Base-by-base conservation (phyloP, 2,888 invertebrate genomes). In the Lithodes maja region DNA sequence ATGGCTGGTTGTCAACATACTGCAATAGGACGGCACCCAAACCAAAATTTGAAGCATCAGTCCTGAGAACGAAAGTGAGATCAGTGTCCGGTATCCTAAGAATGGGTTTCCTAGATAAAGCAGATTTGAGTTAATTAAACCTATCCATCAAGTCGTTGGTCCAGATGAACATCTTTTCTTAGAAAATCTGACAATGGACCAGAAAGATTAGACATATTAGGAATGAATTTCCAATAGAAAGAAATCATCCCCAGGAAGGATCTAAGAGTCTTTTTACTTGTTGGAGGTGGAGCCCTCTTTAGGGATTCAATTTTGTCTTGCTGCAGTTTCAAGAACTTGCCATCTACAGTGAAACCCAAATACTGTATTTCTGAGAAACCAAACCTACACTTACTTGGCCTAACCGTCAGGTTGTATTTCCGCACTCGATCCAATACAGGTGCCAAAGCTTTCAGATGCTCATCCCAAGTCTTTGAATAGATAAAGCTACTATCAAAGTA, bases 401-500 rank as follows among this genome's bases (percentile, higher is more conserved):
- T 54, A 12, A 52, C 74, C 9, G 82, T 82, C n/a, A 86, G 53
- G 2, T 52, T 54, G 52, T 83, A 74, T 2, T 3, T 5, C 3
- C 71, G 54, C 15, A 87, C 49, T 12, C 79, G 50, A 2, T 7
- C 17, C 15, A 87, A 17, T 7, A 87, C 55, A n/a, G 17, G 17
- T 17, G 5, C 15, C 15, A 87, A 52, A 1, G 83, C 7, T 1
- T 1, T n/a, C 15, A 87, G 3, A 33, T 84, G 84, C 3, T 50
- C n/a, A 0, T 61, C 78, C 83, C 68, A 83, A 15, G 81, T 55
- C 5, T 61, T 49, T 50, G 84, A 78, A 33, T 71, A 87, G 2
- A 71, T 53, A 15, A 79, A 79, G n/a, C 79, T 54, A 1, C 84
- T 88, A 55, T 88, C 88, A 54, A 88, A 88, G 74, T 83, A 88